phyloP scores from a whole-genome alignment of 2,888 invertebrate genomes.

The Pachydiplax longipennis region DNA sequence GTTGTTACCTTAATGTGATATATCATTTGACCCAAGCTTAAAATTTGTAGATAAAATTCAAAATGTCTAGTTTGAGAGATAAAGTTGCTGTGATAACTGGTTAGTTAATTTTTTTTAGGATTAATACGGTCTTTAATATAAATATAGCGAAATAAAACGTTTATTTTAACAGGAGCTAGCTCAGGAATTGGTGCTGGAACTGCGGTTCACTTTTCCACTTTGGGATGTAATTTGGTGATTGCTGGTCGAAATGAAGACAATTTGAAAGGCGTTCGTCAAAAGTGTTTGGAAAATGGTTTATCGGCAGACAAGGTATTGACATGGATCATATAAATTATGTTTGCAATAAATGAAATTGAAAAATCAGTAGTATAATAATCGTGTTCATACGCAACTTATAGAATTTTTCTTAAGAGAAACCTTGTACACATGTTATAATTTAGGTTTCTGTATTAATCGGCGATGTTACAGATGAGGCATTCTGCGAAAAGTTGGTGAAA shows the following conservation, averaged over 20 bases:
- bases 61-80: conserved; percentile 18
- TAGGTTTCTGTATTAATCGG: conserved; percentile 37
- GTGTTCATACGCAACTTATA: background rate
- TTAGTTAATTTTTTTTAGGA: background rate
- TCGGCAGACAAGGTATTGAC: background rate
- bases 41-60: too few relatives aligned
- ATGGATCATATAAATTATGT: background rate
- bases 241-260: conserved; percentile 60
- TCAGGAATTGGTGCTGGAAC: conserved; percentile 63
- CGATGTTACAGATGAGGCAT: conserved; percentile 54
- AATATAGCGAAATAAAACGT: background rate
- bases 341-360: background rate
- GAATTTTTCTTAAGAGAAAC: too few relatives aligned
- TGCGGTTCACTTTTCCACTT: conserved; percentile 59
- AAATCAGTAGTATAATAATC: background rate
- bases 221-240: conserved; percentile 59
- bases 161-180: conserved; percentile 58
- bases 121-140: too few relatives aligned
- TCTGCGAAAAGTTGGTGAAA: conserved; percentile 54
- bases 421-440: background rate
- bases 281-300: conserved; percentile 47
- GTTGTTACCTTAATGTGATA: too few relatives aligned
- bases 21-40: too few relatives aligned
- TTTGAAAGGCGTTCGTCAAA: conserved; percentile 54
- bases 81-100: conserved; percentile 41